Conservation (phyloP, 1,140 invertebrate species). For the Drosophila bocki region DNA sequence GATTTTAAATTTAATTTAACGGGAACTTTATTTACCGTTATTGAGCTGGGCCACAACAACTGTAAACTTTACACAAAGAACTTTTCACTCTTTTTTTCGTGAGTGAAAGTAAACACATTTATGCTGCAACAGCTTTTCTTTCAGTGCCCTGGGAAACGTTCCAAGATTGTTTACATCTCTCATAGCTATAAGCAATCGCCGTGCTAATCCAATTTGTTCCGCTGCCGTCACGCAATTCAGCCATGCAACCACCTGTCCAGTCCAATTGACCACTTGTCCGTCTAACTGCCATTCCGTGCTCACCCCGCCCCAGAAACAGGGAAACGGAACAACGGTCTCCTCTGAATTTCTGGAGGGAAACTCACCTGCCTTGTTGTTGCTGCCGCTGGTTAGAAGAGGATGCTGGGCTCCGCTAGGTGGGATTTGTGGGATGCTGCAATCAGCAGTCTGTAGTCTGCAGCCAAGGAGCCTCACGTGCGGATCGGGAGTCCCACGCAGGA, state of each 20-base stretch:
- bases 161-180: slow-evolving; percentile 40
- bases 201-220: slow-evolving; percentile 43
- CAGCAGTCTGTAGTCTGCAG: slow-evolving; percentile 1
- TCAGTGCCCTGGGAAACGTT: slow-evolving; percentile 4
- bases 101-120: not conserved
- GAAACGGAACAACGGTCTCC: not conserved
- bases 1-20: not conserved
- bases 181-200: slow-evolving; percentile 20
- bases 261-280: slow-evolving; percentile 7
- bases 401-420: slow-evolving; percentile 13
- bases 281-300: not conserved
- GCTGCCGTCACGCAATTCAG: slow-evolving; percentile 33
- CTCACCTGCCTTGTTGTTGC: slow-evolving; percentile 20
- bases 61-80: not conserved
- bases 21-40: not conserved
- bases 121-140: not conserved
- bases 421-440: slow-evolving; percentile 1
- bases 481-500: slow-evolving; percentile 25
- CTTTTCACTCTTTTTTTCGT: not conserved
- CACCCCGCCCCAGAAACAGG: too few relatives aligned
- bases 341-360: slow-evolving; percentile 5
- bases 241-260: slow-evolving; percentile 23
- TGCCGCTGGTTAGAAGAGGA: not conserved
- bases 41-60: not conserved
- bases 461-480: slow-evolving; percentile 22